A percentile compares a stretch with the other conserved stretches of the same genome.
These are phyloP conservation scores for Drosophila setifemur DNA, from an alignment of 1,140 invertebrate species.

Conservation along the genomic window DNA sequence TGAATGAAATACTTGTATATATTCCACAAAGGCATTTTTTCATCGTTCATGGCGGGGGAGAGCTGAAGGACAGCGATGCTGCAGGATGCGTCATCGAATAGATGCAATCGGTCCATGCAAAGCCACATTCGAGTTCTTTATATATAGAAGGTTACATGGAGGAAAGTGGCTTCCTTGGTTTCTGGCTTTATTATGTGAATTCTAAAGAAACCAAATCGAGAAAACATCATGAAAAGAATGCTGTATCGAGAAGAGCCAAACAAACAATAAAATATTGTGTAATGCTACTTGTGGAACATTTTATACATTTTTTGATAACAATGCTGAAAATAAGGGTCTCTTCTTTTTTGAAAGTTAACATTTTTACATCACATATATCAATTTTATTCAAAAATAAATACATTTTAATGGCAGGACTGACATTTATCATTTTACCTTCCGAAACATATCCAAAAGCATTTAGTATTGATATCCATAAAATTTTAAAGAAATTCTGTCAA, in stretches of 20 bases:
- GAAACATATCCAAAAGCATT: too few relatives aligned
- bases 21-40: conserved; percentile 10
- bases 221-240: conserved; percentile 15
- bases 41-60: not conserved
- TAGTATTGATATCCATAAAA: too few relatives aligned
- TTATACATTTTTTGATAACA: conserved; percentile 7
- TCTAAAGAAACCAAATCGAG: too few relatives aligned
- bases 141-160: not conserved
- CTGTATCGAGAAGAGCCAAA: not conserved
- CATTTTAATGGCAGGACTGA: too few relatives aligned
- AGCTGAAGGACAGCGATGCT: not conserved
- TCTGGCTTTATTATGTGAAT: conserved; percentile 10
- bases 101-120: conserved; percentile 6
- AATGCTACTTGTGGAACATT: not conserved
- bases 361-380: too few relatives aligned
- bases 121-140: conserved; percentile 4
- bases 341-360: too few relatives aligned
- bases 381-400: too few relatives aligned
- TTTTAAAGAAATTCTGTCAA: too few relatives aligned
- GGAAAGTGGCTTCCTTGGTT: conserved; percentile 11
- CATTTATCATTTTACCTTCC: too few relatives aligned
- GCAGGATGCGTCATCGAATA: conserved; percentile 13
- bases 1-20: conserved; percentile 1
- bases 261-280: not conserved
- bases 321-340: too few relatives aligned